Evolutionary conservation across 2,113 vertebrate genomes (phyloP), one percentile per base, ranked within the genome.

Genomic region (Lagopus muta): DNA sequence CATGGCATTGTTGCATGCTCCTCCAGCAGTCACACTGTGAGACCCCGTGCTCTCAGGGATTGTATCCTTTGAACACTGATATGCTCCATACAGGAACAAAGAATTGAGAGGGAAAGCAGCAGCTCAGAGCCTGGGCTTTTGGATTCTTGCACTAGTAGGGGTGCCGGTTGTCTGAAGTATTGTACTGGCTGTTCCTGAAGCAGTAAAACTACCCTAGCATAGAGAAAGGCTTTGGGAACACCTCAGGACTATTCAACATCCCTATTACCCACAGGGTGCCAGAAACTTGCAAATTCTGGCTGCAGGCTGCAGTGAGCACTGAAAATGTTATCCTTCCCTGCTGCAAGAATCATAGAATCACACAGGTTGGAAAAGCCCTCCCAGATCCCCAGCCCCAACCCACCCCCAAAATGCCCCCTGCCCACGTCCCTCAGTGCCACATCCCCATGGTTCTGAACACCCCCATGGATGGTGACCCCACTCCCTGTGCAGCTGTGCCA

Each of bases 151-250:
- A 32, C 28, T 43, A 54, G 22, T 27, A 48, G 71, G 85, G 61
- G 36, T 45, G 47, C 2, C n/a, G 50, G 27, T 21, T 34, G 15
- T 80, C 30, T 69, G 42, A 34, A 16, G 2, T n/a, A 66, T 12
- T 0, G 0, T 22, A 42, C 4, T 1, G 1, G 17, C 72, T 64
- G 24, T 15, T 83, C 40, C 55, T 50, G 3, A 40, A 57, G 69
- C 19, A 70, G 13, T 43, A 60, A 84, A 94, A 73, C 8, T 61
- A 47, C 4, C 12, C 40, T 57, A 13, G 9, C 25, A 42, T 77
- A 69, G 13, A n/a, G 14, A 66, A 84, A 57, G 60, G 21, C 12
- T 4, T 11, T 57, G 40, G 28, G 13, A 36, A 30, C 73, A 52
- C 45, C 10, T 22, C 11, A 9, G 32, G 69, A 19, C 34, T 48